phyloP scores from a whole-genome alignment of 2,797 vertebrate genomes.

The Mus spretus region DNA sequence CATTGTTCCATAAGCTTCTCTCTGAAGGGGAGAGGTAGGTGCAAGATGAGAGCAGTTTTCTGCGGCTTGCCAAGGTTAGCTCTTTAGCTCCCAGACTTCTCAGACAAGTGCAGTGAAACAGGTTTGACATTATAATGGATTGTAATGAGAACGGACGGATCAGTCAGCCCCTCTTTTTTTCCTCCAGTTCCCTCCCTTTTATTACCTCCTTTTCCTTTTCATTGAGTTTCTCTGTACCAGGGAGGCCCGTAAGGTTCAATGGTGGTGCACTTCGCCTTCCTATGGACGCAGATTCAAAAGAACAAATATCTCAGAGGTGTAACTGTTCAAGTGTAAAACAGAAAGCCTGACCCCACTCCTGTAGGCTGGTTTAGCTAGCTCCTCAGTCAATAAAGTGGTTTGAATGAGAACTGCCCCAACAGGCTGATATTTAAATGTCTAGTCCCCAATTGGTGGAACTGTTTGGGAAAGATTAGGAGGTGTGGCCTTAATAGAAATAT shows the following conservation, averaged over 20 bases:
- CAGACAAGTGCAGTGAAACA: not conserved
- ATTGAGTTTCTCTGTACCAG: slow-evolving; percentile 98
- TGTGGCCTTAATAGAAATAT: not conserved
- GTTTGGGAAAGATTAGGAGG: not conserved
- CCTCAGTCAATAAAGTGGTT: not conserved
- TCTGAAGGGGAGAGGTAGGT: not conserved
- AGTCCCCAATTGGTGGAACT: not conserved
- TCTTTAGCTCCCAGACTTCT: not conserved
- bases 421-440: not conserved
- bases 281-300: slow-evolving; percentile 83
- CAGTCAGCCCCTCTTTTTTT: not conserved
- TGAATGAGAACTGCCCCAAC: not conserved
- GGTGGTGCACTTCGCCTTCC: slow-evolving; percentile 97
- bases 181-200: not conserved
- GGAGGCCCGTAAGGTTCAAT: slow-evolving; percentile 97
- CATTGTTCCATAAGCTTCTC: not conserved
- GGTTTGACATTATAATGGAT: not conserved
- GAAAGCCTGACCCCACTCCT: not conserved
- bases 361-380: slow-evolving; percentile 3
- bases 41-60: not conserved
- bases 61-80: not conserved
- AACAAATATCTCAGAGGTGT: not conserved
- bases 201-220: slow-evolving; percentile 98
- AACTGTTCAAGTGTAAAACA: not conserved
- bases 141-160: not conserved